Base-by-base conservation (phyloP, 2,797 vertebrate species). In the Pseudochirops corinnae region DNA sequence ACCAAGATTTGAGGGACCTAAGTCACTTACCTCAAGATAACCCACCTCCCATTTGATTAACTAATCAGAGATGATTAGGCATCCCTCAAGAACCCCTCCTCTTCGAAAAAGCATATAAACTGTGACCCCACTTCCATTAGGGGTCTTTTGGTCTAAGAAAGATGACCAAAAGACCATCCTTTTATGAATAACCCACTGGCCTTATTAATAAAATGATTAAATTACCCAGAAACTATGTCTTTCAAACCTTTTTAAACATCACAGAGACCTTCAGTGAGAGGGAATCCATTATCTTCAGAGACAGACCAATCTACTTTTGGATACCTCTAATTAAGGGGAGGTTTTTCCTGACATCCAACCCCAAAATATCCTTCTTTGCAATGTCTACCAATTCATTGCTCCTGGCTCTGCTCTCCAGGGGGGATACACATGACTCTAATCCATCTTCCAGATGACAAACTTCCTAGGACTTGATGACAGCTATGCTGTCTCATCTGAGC, bases 381-480 rank as follows among this genome's bases (percentile, higher is more conserved):
- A 21, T 5, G 9, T 82, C 67, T 82, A 46, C 67, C n/a, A 21
- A 39, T 39, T 82, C 67, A 82, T 82, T 10, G 18, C 39, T 82
- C 67, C 67, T 82, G 67, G n/a, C 67, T 82, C n/a, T 82, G n/a
- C n/a, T 46, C 67, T 82, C 67, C 7, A 18, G 62, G 18, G 62
- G 55, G 18, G 67, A 46, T 29, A 24, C n/a, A 39, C n/a, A 18
- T 39, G 28, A 39, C 67, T 82, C 67, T 82, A 24, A 82, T 46
- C n/a, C 67, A 82, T 82, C 67, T 82, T 46, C n/a, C n/a, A 82
- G n/a, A 46, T 82, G 67, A 82, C 67, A 82, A 82, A 82, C 67
- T 46, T 82, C 18, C 67, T 33, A 62, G 60, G 60, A 60, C 29
- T 60, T 60, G 58, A 60, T 60, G 58, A 62, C 18, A 82, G n/a